Evolutionary conservation across 2,797 vertebrate species (phyloP).

Genomic region (Liasis olivaceus): DNA sequence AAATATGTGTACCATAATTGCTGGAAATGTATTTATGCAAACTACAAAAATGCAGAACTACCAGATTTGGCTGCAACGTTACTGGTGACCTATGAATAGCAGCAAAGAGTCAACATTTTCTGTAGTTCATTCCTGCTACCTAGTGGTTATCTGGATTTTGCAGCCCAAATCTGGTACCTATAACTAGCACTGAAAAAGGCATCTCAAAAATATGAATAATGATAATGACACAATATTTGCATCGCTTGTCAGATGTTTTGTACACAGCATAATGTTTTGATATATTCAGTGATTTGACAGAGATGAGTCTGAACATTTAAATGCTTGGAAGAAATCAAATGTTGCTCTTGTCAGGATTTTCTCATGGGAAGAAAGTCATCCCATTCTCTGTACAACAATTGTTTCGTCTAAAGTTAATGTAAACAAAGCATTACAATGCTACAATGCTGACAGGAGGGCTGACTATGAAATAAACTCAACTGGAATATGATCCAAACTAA

Average conservation of each 20-base stretch:
- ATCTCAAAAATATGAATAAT: neutral
- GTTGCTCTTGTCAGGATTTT: too few relatives aligned
- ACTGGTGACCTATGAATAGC: too few relatives aligned
- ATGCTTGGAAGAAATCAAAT: neutral
- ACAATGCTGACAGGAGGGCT: neutral
- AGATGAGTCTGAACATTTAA: neutral
- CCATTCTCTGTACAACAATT: too few relatives aligned
- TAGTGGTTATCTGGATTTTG: too few relatives aligned
- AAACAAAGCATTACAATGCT: too few relatives aligned
- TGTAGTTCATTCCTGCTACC: too few relatives aligned
- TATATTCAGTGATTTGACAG: neutral
- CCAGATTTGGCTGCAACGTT: too few relatives aligned
- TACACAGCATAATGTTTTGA: neutral
- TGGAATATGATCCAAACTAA: neutral
- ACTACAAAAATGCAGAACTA: too few relatives aligned
- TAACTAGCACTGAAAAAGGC: slow-evolving; percentile 1
- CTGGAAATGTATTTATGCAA: neutral
- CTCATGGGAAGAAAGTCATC: too few relatives aligned
- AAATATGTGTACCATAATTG: neutral
- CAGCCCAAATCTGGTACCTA: too few relatives aligned
- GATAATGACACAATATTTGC: neutral
- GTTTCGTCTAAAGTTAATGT: too few relatives aligned
- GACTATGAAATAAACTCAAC: neutral
- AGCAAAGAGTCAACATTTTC: too few relatives aligned
- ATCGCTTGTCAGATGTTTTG: neutral